A percentile compares a stretch with the other conserved stretches of the same genome.
Evolutionary conservation across 2,888 invertebrate species (phyloP).

Genomic region (Timema podura): DNA sequence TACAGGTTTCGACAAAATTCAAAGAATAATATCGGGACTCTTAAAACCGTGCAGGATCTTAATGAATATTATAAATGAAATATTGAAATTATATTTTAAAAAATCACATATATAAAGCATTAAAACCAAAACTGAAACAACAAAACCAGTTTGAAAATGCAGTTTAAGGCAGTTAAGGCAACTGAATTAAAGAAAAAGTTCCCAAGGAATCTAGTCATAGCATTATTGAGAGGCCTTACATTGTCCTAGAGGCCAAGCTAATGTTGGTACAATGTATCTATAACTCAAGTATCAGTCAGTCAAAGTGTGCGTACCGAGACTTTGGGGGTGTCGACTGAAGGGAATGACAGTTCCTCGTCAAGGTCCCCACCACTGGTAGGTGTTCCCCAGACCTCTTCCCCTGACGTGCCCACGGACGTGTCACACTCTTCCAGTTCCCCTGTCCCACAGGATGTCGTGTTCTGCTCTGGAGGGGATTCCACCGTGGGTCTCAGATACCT

Average conservation of each 20-base stretch:
- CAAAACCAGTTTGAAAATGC: background rate
- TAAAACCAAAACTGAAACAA: background rate
- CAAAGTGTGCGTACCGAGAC: constrained; percentile 52
- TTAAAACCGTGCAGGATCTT: too few species aligned
- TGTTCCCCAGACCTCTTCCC: constrained; percentile 86
- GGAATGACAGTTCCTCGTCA: constrained; percentile 60
- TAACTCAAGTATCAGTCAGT: background rate
- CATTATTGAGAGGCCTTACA: too few species aligned
- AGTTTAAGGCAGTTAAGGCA: background rate
- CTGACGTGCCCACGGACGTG: constrained; percentile 77
- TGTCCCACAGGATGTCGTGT: constrained; percentile 16
- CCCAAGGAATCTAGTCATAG: too few species aligned
- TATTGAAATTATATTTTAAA: background rate
- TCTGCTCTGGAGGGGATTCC: constrained; percentile 14
- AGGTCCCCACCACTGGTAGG: constrained; percentile 81
- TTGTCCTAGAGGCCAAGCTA: too few species aligned
- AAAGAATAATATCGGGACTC: too few species aligned
- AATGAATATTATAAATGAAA: background rate
- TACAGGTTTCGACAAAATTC: background rate
- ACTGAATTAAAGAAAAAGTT: too few species aligned
- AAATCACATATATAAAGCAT: background rate
- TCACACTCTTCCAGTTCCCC: constrained; percentile 65
- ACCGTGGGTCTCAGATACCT: constrained; percentile 52
- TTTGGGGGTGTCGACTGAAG: constrained; percentile 63
- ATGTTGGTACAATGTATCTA: background rate